Percentiles rank a stretch among this genome's conserved stretches.
phyloP scores from a whole-genome alignment of 1,140 invertebrate genomes.

The Drosophila willistoni region DNA sequence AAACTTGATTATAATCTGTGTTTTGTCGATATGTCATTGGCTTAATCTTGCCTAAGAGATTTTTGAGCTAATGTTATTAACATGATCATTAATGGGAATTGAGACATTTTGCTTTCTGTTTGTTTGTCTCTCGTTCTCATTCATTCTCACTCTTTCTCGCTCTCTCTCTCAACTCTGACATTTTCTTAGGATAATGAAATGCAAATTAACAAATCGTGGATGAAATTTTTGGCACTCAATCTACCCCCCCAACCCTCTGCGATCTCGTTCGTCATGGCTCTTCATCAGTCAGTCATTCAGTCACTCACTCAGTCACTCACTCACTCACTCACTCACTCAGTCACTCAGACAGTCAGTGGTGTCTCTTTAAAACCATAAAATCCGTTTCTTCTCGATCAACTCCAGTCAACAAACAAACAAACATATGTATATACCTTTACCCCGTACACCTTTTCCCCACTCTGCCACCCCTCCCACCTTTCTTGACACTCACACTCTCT shows the following conservation, averaged over 20 bases:
- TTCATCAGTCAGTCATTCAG: background rate
- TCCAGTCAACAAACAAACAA: background rate
- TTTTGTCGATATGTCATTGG: no score
- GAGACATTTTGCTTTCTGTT: background rate
- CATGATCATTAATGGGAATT: background rate
- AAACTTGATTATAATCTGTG: no score
- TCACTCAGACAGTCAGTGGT: background rate
- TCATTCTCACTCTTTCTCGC: background rate
- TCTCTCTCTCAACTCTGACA: background rate
- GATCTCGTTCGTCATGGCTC: background rate
- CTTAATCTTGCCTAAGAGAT: no score
- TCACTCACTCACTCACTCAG: background rate
- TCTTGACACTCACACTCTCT: no score
- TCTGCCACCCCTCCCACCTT: no score
- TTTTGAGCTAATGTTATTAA: background rate
- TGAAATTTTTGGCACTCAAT: slow-evolving; percentile 1
- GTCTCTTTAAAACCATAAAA: slow-evolving; percentile 14
- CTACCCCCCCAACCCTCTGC: background rate
- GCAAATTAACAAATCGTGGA: slow-evolving; percentile 1
- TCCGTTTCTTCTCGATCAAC: slow-evolving; percentile 7
- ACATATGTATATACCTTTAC: background rate
- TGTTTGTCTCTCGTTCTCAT: no score
- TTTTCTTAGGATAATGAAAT: background rate
- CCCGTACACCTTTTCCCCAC: background rate
- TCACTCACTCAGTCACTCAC: background rate